A percentile compares a stretch with the other conserved stretches of the same genome.
phyloP scores from a whole-genome alignment of 1,140 invertebrate species.

The Atta cephalotes region DNA sequence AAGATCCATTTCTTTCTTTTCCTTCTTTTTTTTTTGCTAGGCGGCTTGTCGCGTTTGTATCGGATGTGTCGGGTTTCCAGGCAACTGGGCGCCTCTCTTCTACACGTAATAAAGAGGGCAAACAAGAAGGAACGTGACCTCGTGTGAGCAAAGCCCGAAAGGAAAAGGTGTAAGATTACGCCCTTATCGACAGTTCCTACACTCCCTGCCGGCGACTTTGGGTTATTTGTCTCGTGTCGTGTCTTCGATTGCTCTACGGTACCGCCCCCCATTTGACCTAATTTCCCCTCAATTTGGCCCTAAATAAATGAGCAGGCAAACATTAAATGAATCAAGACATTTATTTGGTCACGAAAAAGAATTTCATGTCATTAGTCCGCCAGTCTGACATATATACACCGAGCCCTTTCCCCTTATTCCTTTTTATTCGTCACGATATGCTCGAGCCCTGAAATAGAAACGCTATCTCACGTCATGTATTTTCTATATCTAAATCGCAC shows the following conservation, averaged over 20 bases:
- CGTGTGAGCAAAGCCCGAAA: constrained; percentile 51
- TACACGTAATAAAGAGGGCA: constrained; percentile 78
- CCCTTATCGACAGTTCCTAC: constrained; percentile 74
- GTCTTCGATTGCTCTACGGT: constrained; percentile 69
- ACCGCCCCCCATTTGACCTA: constrained; percentile 78
- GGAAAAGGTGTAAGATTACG: constrained; percentile 81
- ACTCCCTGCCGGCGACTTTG: constrained; percentile 4
- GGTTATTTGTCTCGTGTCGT: constrained; percentile 79
- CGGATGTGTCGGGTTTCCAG: constrained; percentile 72
- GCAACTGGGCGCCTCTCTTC: constrained; percentile 61
- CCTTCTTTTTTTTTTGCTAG: not conserved
- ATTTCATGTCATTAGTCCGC: constrained; percentile 76
- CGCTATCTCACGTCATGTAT: constrained; percentile 42
- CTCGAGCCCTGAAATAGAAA: constrained; percentile 40
- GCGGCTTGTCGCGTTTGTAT: constrained; percentile 56
- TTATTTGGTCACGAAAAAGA: constrained; percentile 78
- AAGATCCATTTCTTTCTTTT: constrained; percentile 67
- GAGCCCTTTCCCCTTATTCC: constrained; percentile 9
- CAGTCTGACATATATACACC: constrained; percentile 4
- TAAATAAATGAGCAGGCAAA: constrained; percentile 80
- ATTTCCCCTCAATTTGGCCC: constrained; percentile 78
- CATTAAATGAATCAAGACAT: constrained; percentile 82
- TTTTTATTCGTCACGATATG: constrained; percentile 70
- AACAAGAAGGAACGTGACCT: constrained; percentile 76
- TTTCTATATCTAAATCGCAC: constrained; percentile 31